Conservation (phyloP, 2,113 vertebrate genomes). For the Penelope pileata region DNA sequence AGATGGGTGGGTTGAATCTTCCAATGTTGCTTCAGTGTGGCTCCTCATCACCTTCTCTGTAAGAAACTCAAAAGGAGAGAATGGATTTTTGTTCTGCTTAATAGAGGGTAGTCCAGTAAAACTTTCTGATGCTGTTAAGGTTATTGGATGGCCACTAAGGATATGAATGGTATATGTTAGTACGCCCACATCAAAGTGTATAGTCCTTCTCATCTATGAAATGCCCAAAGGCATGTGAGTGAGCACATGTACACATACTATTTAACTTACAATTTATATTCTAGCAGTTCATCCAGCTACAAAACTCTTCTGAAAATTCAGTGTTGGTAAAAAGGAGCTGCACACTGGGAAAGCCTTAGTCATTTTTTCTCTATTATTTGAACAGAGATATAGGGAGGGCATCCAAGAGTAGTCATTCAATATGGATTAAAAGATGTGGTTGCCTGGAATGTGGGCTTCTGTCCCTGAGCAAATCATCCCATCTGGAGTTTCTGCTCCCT, state of each 20-base stretch:
- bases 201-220: background rate
- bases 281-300: background rate
- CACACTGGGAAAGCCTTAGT: background rate
- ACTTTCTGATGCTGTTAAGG: background rate
- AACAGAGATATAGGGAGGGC: background rate
- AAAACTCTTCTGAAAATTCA: background rate
- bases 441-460: background rate
- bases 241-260: fast-evolving
- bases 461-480: background rate
- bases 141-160: background rate
- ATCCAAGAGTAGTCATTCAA: background rate
- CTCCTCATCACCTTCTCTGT: background rate
- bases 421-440: background rate
- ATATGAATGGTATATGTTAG: background rate
- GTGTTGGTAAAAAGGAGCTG: background rate
- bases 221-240: background rate
- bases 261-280: background rate
- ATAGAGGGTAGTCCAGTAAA: background rate
- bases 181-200: background rate
- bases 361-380: background rate
- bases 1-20: background rate
- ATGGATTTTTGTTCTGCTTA: background rate
- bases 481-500: background rate
- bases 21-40: background rate
- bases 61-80: background rate